Evolutionary conservation across 2,888 invertebrate species (phyloP).

Genomic region (Synergus gifuensis): DNA sequence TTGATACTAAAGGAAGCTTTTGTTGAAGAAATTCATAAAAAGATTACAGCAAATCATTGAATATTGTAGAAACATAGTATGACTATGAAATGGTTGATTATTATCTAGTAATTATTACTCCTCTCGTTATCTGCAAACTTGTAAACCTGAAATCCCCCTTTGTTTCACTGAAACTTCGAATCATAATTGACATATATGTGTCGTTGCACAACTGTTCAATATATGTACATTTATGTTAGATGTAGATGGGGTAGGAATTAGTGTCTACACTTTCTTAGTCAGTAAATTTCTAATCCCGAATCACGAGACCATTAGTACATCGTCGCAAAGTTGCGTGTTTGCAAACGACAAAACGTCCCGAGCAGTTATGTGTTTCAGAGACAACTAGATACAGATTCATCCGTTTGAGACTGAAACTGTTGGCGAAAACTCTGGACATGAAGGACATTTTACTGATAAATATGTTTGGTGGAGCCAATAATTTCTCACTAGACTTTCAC

Average conservation of each 20-base stretch:
- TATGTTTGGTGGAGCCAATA: not conserved
- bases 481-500: not conserved
- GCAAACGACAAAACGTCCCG: conserved; percentile 58
- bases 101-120: not conserved
- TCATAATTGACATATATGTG: not conserved
- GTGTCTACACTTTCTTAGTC: not conserved
- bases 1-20: not conserved
- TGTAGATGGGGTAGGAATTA: not conserved
- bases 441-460: not conserved
- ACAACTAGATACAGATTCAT: conserved; percentile 15
- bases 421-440: conserved; percentile 30
- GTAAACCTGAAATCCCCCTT: not conserved
- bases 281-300: conserved; percentile 55
- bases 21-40: no score
- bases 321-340: conserved; percentile 55
- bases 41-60: no score
- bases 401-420: conserved; percentile 19
- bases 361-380: conserved; percentile 54
- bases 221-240: not conserved
- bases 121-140: not conserved
- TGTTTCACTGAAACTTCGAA: not conserved
- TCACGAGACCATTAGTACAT: conserved; percentile 54
- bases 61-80: no score
- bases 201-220: conserved; percentile 9
- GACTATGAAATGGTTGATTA: not conserved